A percentile compares a stretch with the other conserved stretches of the same genome.
Evolutionary conservation across 2,113 vertebrate genomes (phyloP).

Genomic region (Lasiurus borealis): DNA sequence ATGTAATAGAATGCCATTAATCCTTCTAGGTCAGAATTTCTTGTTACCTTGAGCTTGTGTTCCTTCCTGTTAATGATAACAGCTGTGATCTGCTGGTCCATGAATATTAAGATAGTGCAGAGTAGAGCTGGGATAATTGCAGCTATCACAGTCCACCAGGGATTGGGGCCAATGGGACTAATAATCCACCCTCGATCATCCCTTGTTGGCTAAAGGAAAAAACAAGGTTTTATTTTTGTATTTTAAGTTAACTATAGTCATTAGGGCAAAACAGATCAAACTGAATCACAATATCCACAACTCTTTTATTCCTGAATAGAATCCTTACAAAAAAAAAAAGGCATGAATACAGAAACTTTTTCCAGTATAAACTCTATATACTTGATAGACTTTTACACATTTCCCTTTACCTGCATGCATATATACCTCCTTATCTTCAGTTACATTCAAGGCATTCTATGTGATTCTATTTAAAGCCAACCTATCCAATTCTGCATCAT

Average conservation of each 20-base stretch:
- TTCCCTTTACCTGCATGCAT: neutral
- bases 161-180: conserved; percentile 94
- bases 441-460: neutral
- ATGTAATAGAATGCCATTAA: neutral
- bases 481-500: neutral
- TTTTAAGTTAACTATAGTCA: conserved; percentile 56
- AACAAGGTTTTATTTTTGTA: conserved; percentile 28
- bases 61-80: conserved; percentile 99
- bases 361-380: neutral
- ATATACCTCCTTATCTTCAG: neutral
- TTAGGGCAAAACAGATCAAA: conserved; percentile 42
- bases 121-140: conserved; percentile 95
- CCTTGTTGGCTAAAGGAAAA: conserved; percentile 92
- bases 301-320: conserved; percentile 56
- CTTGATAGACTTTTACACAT: neutral
- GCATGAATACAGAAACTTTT: neutral
- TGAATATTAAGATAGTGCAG: conserved; percentile 98
- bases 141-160: conserved; percentile 96
- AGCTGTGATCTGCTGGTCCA: conserved; percentile 99
- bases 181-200: conserved; percentile 97
- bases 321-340: neutral
- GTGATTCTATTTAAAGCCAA: neutral
- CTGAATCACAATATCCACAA: neutral
- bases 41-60: conserved; percentile 94
- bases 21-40: neutral